Conservation (phyloP, 2,113 vertebrate species). For the Syrmaticus mikado region DNA sequence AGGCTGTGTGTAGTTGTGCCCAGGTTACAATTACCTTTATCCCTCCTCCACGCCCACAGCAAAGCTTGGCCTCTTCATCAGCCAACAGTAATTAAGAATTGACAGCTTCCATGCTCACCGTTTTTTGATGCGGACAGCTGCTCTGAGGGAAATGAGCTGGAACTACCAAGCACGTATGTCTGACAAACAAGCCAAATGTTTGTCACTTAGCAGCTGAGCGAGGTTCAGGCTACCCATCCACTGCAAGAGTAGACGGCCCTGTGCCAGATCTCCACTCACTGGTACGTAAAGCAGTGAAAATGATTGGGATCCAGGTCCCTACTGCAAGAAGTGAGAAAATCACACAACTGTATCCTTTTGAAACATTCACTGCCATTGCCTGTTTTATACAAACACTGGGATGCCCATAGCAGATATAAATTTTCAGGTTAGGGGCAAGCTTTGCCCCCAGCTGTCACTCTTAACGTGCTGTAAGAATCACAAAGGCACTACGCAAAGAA, state of each 20-base stretch:
- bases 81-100: constrained; percentile 17
- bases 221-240: background rate
- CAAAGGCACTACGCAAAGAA: background rate
- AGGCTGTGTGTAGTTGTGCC: background rate
- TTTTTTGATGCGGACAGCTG: background rate
- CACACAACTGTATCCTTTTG: constrained; percentile 17
- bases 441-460: constrained; percentile 3
- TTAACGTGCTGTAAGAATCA: background rate
- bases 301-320: background rate
- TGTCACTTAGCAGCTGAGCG: background rate
- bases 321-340: background rate
- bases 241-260: background rate
- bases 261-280: background rate
- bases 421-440: background rate
- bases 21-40: background rate
- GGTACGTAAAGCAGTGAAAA: background rate
- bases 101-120: background rate
- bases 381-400: background rate
- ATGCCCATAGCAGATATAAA: background rate
- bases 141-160: constrained; percentile 11
- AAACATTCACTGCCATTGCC: constrained; percentile 34
- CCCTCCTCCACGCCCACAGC: background rate
- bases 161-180: background rate
- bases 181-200: constrained; percentile 16
- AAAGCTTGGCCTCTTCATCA: background rate